A percentile compares a stretch with the other conserved stretches of the same genome.
phyloP scores from a whole-genome alignment of 1,140 invertebrate species.

The Tetragnatha versicolor region DNA sequence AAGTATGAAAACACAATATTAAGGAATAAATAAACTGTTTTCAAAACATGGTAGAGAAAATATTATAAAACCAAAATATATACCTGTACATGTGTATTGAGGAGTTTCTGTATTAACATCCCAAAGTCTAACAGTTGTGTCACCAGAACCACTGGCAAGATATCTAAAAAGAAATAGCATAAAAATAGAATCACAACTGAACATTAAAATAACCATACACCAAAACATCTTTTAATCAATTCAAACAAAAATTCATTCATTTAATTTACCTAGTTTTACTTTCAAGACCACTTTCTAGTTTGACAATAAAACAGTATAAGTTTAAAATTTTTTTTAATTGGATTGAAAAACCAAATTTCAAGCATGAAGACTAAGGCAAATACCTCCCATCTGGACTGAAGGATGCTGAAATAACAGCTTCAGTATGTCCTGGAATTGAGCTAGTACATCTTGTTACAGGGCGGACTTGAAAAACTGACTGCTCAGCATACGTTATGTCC shows the following conservation, averaged over 20 bases:
- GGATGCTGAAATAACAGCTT: constrained; percentile 90
- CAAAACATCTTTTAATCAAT: too few relatives aligned
- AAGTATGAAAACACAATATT: constrained; percentile 3
- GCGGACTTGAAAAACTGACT: constrained; percentile 82
- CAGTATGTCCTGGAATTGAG: constrained; percentile 91
- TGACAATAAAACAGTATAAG: too few relatives aligned
- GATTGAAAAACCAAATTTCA: too few relatives aligned
- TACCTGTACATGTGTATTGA: constrained; percentile 83
- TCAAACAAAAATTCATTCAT: too few relatives aligned
- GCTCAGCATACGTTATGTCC: constrained; percentile 94
- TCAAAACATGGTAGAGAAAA: too few relatives aligned
- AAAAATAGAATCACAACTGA: too few relatives aligned
- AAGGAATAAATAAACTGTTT: background rate
- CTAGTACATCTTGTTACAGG: constrained; percentile 69
- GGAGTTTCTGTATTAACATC: constrained; percentile 96
- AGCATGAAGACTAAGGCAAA: too few relatives aligned
- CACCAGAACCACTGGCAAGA: constrained; percentile 95
- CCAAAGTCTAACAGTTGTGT: constrained; percentile 97
- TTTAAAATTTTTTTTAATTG: too few relatives aligned
- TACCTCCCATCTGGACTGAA: constrained; percentile 90
- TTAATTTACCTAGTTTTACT: too few relatives aligned
- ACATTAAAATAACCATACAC: too few relatives aligned
- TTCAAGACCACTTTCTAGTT: too few relatives aligned
- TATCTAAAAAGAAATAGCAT: too few relatives aligned
- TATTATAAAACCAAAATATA: background rate